Evolutionary conservation across 2,888 invertebrate species (phyloP).

Genomic region (Limenitis camilla): DNA sequence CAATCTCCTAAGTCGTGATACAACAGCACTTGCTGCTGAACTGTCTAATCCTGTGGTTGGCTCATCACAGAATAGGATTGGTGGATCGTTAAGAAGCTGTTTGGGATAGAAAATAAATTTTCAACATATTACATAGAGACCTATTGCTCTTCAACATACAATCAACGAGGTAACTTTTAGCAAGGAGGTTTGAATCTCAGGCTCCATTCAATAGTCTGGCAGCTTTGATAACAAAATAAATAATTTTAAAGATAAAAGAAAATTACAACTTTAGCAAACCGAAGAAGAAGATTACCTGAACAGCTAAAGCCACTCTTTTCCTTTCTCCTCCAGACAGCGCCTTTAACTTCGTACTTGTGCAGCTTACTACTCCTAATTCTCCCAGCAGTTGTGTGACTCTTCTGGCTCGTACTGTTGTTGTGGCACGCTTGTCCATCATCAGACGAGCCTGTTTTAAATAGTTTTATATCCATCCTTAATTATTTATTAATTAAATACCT

Average conservation of each 20-base stretch:
- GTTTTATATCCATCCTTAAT: background rate
- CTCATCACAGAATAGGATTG: conserved; percentile 93
- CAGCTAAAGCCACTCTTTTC: conserved; percentile 89
- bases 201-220: too few relatives aligned
- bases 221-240: too few relatives aligned
- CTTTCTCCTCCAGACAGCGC: conserved; percentile 92
- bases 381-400: conserved; percentile 63
- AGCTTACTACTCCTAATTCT: conserved; percentile 82
- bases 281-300: conserved; percentile 76
- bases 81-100: conserved; percentile 89
- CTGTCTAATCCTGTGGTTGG: conserved; percentile 95
- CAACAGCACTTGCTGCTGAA: conserved; percentile 87
- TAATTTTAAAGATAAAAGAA: background rate
- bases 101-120: conserved; percentile 8
- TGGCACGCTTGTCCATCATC: conserved; percentile 79
- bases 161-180: background rate
- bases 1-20: conserved; percentile 79
- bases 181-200: too few relatives aligned
- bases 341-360: conserved; percentile 81
- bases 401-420: conserved; percentile 44
- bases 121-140: background rate
- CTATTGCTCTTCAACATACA: background rate
- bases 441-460: conserved; percentile 76
- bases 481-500: background rate
- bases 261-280: background rate